phyloP scores from a whole-genome alignment of 2,797 vertebrate species.

The Chromobotia macracanthus region DNA sequence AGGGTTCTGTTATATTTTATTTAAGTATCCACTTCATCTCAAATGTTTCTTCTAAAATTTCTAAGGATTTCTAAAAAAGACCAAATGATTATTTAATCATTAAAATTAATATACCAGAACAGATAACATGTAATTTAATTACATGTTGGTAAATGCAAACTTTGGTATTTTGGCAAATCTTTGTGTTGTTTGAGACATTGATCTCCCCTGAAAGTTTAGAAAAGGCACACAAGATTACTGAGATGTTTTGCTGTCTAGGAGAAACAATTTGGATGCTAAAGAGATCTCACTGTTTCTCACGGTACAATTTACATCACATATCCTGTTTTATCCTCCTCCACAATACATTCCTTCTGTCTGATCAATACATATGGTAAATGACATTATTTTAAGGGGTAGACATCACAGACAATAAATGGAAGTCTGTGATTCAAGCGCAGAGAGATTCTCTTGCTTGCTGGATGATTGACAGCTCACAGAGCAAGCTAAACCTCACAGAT shows the following conservation, averaged over 20 bases:
- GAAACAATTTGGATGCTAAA: neutral
- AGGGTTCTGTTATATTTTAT: neutral
- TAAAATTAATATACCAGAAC: too few species aligned
- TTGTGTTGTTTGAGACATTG: too few species aligned
- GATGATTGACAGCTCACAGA: slow-evolving; percentile 64
- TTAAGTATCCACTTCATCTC: neutral
- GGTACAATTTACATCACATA: neutral
- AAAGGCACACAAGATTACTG: too few species aligned
- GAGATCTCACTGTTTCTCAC: neutral
- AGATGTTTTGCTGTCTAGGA: neutral
- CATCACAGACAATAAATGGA: slow-evolving; percentile 38
- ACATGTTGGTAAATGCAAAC: too few species aligned
- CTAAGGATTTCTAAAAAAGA: too few species aligned
- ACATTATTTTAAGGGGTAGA: slow-evolving; percentile 30
- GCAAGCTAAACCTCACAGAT: slow-evolving; percentile 50
- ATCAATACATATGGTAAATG: slow-evolving; percentile 35
- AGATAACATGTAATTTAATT: too few species aligned
- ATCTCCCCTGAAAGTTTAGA: too few species aligned
- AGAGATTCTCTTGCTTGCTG: slow-evolving; percentile 5
- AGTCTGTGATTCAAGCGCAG: slow-evolving; percentile 38
- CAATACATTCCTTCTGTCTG: slow-evolving; percentile 15
- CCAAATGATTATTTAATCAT: too few species aligned
- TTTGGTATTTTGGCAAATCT: too few species aligned
- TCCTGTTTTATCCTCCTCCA: neutral
- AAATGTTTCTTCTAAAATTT: too few species aligned